Conservation (phyloP, 2,113 vertebrate species). For the Sander lucioperca region DNA sequence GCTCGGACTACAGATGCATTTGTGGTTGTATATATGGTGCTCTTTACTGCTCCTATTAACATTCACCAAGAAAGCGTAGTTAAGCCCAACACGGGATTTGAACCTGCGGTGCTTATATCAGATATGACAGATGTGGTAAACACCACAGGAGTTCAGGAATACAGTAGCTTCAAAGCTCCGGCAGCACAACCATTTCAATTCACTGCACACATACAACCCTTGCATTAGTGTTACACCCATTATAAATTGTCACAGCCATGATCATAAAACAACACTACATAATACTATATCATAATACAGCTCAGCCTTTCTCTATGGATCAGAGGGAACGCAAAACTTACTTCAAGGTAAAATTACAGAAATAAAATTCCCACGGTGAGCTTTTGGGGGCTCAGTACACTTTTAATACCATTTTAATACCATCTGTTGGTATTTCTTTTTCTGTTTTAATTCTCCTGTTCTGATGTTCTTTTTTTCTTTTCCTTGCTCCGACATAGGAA, state of each 20-base stretch:
- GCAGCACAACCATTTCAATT: not conserved
- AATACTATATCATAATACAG: not conserved
- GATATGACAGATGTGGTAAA: conserved; percentile 15
- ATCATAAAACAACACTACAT: not conserved
- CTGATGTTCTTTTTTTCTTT: conserved; percentile 6
- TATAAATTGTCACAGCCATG: not conserved
- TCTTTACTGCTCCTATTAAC: not conserved
- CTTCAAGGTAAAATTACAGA: not conserved
- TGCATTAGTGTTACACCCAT: not conserved
- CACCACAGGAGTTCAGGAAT: not conserved
- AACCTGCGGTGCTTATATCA: not conserved
- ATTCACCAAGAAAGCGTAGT: not conserved
- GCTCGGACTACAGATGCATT: not conserved
- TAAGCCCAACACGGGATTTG: not conserved
- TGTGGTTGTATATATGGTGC: not conserved
- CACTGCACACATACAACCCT: not conserved
- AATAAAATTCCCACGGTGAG: not conserved
- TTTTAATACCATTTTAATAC: too few species aligned
- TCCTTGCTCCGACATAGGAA: not conserved
- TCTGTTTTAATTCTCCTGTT: conserved; percentile 4
- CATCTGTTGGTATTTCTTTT: conserved; percentile 11
- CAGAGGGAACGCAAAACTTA: not conserved
- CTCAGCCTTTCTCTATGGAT: not conserved
- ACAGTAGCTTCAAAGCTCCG: not conserved
- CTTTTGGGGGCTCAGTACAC: not conserved